A percentile compares a stretch with the other conserved stretches of the same genome.
Conservation (phyloP, 2,888 invertebrate species). For the Hyposoter dolosus region DNA sequence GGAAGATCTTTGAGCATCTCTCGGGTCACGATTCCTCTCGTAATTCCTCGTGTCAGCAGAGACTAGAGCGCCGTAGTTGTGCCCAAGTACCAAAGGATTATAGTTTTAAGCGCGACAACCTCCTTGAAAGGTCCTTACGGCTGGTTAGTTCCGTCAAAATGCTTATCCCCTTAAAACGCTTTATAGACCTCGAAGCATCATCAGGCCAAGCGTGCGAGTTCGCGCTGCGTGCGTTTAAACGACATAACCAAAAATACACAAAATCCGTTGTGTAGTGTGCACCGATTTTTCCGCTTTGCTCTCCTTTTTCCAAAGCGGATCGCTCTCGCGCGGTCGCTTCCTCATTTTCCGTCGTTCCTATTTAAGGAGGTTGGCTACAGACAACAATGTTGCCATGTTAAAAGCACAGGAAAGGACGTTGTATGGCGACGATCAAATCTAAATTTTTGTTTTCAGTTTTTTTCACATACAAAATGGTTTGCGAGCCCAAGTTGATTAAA, state of each 20-base stretch:
- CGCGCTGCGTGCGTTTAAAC: neutral
- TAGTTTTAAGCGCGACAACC: constrained; percentile 71
- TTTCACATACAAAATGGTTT: too few relatives aligned
- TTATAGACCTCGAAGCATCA: constrained; percentile 69
- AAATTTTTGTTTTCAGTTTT: too few relatives aligned
- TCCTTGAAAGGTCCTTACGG: constrained; percentile 74
- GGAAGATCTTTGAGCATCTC: constrained; percentile 53
- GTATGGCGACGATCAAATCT: too few relatives aligned
- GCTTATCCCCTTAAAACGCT: constrained; percentile 74
- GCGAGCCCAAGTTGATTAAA: too few relatives aligned
- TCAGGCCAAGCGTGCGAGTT: neutral
- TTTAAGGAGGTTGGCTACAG: too few relatives aligned
- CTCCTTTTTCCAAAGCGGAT: constrained; percentile 29
- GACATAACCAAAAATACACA: constrained; percentile 20
- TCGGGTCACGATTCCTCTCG: constrained; percentile 59
- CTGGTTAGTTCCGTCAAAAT: constrained; percentile 79
- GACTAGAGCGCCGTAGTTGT: neutral
- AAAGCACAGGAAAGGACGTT: too few relatives aligned
- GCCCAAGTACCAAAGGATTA: constrained; percentile 72
- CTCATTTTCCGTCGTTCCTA: too few relatives aligned
- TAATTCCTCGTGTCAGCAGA: constrained; percentile 68
- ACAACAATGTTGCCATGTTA: too few relatives aligned
- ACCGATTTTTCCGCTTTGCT: constrained; percentile 39
- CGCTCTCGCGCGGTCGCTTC: neutral
- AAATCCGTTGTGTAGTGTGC: neutral